These are phyloP conservation scores for Drosophila pectinifera DNA, from an alignment of 1,140 invertebrate species.

Conservation along the genomic window DNA sequence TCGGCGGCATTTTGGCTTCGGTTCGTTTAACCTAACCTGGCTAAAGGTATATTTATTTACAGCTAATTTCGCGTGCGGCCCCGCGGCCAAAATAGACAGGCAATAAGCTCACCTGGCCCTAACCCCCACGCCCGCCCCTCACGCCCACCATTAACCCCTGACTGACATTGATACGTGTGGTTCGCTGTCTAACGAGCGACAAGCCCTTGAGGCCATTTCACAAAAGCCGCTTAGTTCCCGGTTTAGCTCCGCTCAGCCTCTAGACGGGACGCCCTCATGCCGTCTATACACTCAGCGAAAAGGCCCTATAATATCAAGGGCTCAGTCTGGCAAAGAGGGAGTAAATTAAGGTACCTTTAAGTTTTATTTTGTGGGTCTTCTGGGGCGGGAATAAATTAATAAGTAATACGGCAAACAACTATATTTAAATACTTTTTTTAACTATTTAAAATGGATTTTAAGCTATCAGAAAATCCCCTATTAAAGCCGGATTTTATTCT, in stretches of 20 bases:
- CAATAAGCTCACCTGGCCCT: constrained; percentile 44
- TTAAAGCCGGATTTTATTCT: neutral
- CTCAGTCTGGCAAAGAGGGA: neutral
- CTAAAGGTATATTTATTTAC: constrained; percentile 67
- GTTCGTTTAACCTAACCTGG: constrained; percentile 35
- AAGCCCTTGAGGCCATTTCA: constrained; percentile 59
- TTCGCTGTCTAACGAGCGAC: constrained; percentile 50
- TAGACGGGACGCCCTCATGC: neutral
- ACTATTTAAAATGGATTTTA: too few species aligned
- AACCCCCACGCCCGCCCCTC: neutral
- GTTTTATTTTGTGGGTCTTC: too few species aligned
- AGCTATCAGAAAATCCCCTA: too few species aligned
- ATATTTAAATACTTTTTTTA: neutral
- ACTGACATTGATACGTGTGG: constrained; percentile 57
- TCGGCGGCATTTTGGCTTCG: constrained; percentile 7
- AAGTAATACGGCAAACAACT: neutral
- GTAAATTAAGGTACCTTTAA: neutral
- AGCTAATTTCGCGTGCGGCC: constrained; percentile 52
- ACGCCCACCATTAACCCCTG: constrained; percentile 10
- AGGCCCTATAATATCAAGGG: too few species aligned
- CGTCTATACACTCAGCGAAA: neutral
- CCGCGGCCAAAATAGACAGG: constrained; percentile 48
- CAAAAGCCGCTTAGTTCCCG: constrained; percentile 56
- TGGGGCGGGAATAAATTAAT: neutral
- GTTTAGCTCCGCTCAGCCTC: constrained; percentile 28